Base-by-base conservation (phyloP, 2,888 invertebrate genomes). In the Hypercompe scribonia region DNA sequence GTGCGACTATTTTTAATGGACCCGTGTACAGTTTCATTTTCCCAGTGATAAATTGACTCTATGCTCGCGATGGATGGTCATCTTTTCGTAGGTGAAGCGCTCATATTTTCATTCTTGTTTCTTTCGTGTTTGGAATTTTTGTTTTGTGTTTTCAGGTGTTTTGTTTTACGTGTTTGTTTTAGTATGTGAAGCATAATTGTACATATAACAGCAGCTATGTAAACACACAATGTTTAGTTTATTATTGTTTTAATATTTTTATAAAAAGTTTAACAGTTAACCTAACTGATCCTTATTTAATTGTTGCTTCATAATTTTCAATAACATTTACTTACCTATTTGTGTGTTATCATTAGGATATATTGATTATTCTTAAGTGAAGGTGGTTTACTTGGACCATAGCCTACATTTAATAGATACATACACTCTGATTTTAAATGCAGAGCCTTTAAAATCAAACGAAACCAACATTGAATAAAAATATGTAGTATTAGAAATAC, bases 1-100 rank as follows among this genome's bases (percentile, higher is more conserved):
- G 93, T 90, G 93, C 91, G 92, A 95, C 95, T 95, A 95, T 95
- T 95, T 95, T 95, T 95, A 95, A 95, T 94, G 94, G 94, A 92
- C 89, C 88, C 84, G 86, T 85, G 88, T 86, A 87, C 88, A 90
- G 91, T 94, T 95, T 95, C 93, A 94, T 95, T 94, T 94, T 91
- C 89, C 88, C 87, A 81, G 91, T 95, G 95, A 95, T 95, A 95
- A 95, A 95, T 95, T 95, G 94, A 94, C 94, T 94, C 91, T 88
- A 91, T 91, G 90, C 88, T 88, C 90, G 87, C 90, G 93, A 94
- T 94, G 93, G 93, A 94, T 94, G 94, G 93, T 93, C 93, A 91
- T 91, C 91, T 90, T 89, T 90, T 88, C 87, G 85, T 83, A 83
- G 86, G 84, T 89, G 90, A 87, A 90, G 87, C 87, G 88, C 86